Percentiles rank a stretch among this genome's conserved stretches.
These are phyloP conservation scores for Avahi laniger DNA, from an alignment of 2,797 vertebrate species.

Conservation along the genomic window DNA sequence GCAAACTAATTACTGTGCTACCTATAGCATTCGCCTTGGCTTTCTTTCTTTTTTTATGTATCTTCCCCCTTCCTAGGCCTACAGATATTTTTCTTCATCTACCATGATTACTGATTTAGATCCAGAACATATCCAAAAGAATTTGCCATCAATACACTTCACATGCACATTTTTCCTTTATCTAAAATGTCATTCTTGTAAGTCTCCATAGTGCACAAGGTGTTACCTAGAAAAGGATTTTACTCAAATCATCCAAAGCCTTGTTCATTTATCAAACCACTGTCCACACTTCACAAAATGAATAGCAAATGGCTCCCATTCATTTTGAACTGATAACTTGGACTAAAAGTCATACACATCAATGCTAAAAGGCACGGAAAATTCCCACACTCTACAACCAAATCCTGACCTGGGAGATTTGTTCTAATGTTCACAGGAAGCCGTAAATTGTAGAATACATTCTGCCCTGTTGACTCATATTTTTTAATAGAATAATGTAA, in stretches of 20 bases:
- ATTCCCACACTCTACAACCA: constrained; percentile 75
- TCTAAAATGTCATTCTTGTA: constrained; percentile 36
- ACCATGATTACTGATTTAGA: neutral
- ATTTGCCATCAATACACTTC: neutral
- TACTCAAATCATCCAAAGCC: constrained; percentile 46
- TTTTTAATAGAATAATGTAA: constrained; percentile 73
- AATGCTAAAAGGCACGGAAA: constrained; percentile 55
- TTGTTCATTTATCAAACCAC: constrained; percentile 60
- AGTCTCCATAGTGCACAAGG: neutral
- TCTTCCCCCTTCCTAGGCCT: neutral
- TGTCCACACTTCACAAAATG: constrained; percentile 56
- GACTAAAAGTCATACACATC: constrained; percentile 38
- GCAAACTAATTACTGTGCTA: neutral
- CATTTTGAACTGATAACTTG: constrained; percentile 62
- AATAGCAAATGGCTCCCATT: constrained; percentile 51
- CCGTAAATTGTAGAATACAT: constrained; percentile 78
- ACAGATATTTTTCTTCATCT: neutral
- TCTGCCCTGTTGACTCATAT: constrained; percentile 77
- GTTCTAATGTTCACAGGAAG: constrained; percentile 76
- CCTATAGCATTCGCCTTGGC: neutral
- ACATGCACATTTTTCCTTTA: constrained; percentile 23
- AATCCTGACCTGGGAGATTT: constrained; percentile 73
- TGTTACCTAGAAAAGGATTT: constrained; percentile 43
- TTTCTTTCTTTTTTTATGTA: neutral
- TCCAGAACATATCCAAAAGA: neutral